phyloP scores from a whole-genome alignment of 2,113 vertebrate genomes.

The Dicrurus megarhynchus region DNA sequence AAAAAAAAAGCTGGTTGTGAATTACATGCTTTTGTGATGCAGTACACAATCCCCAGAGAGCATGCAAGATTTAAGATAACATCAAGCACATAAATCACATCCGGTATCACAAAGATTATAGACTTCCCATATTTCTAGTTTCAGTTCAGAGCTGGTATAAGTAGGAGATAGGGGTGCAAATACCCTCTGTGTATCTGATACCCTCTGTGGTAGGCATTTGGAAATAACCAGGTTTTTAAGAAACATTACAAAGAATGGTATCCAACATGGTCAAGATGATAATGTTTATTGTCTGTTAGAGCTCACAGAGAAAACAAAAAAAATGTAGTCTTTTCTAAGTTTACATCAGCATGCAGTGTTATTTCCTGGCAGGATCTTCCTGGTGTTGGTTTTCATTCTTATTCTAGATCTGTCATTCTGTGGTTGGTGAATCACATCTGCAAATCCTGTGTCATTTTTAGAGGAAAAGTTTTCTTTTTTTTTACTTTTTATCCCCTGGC shows the following conservation, averaged over 20 bases:
- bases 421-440: slow-evolving; percentile 71
- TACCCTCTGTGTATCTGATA: not conserved
- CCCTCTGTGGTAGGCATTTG: not conserved
- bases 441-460: slow-evolving; percentile 59
- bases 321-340: not conserved
- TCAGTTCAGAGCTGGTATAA: not conserved
- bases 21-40: not conserved
- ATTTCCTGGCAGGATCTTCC: slow-evolving; percentile 37
- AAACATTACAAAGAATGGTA: not conserved
- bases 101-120: not conserved
- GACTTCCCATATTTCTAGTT: not conserved
- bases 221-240: not conserved
- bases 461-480: not conserved
- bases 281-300: not conserved
- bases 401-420: slow-evolving; percentile 5
- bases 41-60: not conserved
- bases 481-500: not conserved
- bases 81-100: not conserved
- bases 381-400: slow-evolving; percentile 43
- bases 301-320: not conserved
- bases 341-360: not conserved
- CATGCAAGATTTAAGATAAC: not conserved
- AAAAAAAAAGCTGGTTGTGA: not conserved
- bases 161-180: not conserved
- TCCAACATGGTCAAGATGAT: not conserved